Evolutionary conservation across 2,888 invertebrate genomes (phyloP).

Genomic region (Xestia c-nigrum): DNA sequence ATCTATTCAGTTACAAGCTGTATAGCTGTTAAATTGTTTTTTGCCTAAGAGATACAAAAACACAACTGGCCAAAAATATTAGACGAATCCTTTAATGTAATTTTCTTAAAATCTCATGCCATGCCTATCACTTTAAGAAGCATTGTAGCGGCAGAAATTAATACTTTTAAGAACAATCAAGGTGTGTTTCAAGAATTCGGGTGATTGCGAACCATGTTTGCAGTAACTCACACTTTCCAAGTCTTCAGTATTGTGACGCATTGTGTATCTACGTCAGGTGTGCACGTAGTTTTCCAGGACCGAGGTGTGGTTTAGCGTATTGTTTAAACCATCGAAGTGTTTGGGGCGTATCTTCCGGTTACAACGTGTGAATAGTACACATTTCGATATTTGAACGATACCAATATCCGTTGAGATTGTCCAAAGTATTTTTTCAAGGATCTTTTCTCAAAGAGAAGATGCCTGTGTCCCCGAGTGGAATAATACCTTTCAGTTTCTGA

Average conservation of each 20-base stretch:
- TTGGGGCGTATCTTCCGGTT: slow-evolving; percentile 46
- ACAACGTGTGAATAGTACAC: slow-evolving; percentile 53
- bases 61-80: background rate
- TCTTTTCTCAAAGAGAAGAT: background rate
- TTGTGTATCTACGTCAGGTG: slow-evolving; percentile 12
- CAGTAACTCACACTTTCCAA: slow-evolving; percentile 8
- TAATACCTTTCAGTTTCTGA: background rate
- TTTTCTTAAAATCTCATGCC: background rate
- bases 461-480: background rate
- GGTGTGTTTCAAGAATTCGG: background rate
- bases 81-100: too few species aligned
- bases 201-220: background rate
- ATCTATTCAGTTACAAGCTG: background rate
- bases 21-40: background rate
- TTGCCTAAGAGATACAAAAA: background rate
- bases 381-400: slow-evolving; percentile 27
- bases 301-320: slow-evolving; percentile 65
- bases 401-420: slow-evolving; percentile 39
- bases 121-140: background rate
- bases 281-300: slow-evolving; percentile 50
- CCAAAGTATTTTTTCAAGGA: slow-evolving; percentile 9
- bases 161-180: background rate
- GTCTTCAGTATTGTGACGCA: slow-evolving; percentile 48
- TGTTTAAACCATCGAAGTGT: slow-evolving; percentile 58
- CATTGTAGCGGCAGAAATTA: background rate